Evolutionary conservation across 2,797 vertebrate genomes (phyloP).

Genomic region (Epinephelus coioides): DNA sequence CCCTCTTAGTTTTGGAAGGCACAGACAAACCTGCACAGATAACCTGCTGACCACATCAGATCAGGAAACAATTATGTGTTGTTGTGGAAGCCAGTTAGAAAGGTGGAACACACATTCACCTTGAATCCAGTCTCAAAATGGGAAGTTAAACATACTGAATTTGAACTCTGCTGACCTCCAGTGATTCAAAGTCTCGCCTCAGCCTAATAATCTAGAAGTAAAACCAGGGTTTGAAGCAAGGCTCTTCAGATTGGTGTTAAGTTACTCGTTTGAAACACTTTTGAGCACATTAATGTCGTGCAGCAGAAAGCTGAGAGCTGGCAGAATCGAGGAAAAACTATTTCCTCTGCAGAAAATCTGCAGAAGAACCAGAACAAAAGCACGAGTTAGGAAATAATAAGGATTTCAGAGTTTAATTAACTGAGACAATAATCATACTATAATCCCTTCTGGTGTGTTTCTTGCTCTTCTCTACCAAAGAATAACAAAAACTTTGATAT

Average conservation of each 20-base stretch:
- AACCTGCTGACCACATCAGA: background rate
- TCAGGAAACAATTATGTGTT: background rate
- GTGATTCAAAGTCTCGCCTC: background rate
- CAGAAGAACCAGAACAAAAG: constrained; percentile 39
- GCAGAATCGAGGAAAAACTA: background rate
- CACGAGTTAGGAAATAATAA: constrained; percentile 52
- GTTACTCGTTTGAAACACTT: background rate
- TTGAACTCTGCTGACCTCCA: background rate
- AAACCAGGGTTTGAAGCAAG: background rate
- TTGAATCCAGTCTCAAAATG: background rate
- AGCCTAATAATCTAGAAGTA: background rate
- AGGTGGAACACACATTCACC: too few species aligned
- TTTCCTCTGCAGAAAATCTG: background rate
- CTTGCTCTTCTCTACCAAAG: background rate
- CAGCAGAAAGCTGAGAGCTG: background rate
- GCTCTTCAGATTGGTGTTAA: background rate
- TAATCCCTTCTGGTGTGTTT: constrained; percentile 33
- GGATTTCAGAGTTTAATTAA: constrained; percentile 41
- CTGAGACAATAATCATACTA: constrained; percentile 55
- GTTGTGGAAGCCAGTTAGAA: background rate
- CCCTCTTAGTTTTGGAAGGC: background rate
- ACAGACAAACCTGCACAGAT: too few species aligned
- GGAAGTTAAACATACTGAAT: background rate
- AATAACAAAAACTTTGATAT: constrained; percentile 26
- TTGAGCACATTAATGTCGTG: background rate